Evolutionary conservation across 2,113 vertebrate species (phyloP), one percentile per base, ranked within the genome.

Genomic region (Chlamydotis undulata): DNA sequence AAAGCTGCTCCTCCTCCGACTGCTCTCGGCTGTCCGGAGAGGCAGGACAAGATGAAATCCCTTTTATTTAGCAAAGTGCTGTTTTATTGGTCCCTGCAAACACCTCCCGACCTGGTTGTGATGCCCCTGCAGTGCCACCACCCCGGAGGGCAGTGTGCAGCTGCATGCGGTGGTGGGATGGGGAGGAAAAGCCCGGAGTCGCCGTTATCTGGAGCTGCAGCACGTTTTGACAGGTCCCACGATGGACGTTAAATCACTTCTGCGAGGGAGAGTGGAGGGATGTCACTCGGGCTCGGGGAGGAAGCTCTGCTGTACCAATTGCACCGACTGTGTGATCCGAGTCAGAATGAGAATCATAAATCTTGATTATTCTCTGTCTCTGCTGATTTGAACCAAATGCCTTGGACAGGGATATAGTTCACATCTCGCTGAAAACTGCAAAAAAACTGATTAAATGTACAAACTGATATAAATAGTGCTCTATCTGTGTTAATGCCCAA

Each of bases 341-440:
- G 96, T 97, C 84, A 84, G 96, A 97, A 98, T 93, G 96, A 97
- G 97, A 93, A 93, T 96, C 97, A 97, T 98, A 97, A 98, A 98
- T 98, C 98, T 98, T 98, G 97, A 98, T 98, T 98, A 98, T 96
- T 97, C 94, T 97, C 96, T 97, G 97, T 98, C 97, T 97, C 97
- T 78, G 96, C 96, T 97, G 96, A 98, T 98, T 98, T 98, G 97
- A 97, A 96, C 96, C 96, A 96, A 98, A 97, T 24, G 97, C 96
- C 91, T 94, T 68, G 94, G 97, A 97, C 92, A 94, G 94, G 87
- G 85, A 98, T 87, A 92, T 96, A 97, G 97, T 97, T 97, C 90
- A 61, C 92, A 97, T 98, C 97, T 97, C 45, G 57, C 96, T 95
- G 97, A 97, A 98, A 98, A 97, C 94, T 74, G 97, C 96, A 95